These are phyloP conservation scores for Gopherus flavomarginatus DNA, from an alignment of 2,113 vertebrate genomes.

Conservation along the genomic window DNA sequence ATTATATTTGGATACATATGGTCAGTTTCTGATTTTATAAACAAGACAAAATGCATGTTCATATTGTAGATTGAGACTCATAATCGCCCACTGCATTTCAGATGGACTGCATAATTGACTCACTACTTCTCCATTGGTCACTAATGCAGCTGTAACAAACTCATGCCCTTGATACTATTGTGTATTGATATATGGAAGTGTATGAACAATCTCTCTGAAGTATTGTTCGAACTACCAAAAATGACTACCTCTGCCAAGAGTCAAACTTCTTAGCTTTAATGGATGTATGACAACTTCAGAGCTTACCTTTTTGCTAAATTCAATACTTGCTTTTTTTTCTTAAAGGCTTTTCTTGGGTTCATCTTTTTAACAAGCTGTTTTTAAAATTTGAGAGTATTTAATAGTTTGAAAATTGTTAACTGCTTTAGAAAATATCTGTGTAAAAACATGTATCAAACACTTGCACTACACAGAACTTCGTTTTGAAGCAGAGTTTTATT, in stretches of 20 bases:
- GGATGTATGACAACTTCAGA: not conserved
- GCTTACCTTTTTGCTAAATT: not conserved
- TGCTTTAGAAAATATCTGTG: not conserved
- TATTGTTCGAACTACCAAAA: not conserved
- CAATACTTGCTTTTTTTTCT: not conserved
- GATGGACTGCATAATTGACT: not conserved
- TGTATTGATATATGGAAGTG: not conserved
- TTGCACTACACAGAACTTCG: not conserved
- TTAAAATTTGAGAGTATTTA: not conserved
- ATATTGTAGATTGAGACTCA: not conserved
- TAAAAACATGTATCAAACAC: not conserved
- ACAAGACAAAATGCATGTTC: not conserved
- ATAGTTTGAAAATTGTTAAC: not conserved
- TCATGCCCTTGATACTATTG: not conserved
- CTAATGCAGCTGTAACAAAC: not conserved
- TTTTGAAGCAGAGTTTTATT: not conserved
- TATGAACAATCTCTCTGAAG: not conserved
- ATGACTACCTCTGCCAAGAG: not conserved
- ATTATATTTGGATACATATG: not conserved
- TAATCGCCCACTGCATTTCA: not conserved
- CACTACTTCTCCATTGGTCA: not conserved
- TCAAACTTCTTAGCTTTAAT: not conserved
- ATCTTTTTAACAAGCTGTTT: not conserved
- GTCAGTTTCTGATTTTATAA: not conserved
- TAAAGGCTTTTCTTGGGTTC: not conserved